Conservation (phyloP, 2,797 vertebrate genomes). For the Dicrostonyx torquatus region DNA sequence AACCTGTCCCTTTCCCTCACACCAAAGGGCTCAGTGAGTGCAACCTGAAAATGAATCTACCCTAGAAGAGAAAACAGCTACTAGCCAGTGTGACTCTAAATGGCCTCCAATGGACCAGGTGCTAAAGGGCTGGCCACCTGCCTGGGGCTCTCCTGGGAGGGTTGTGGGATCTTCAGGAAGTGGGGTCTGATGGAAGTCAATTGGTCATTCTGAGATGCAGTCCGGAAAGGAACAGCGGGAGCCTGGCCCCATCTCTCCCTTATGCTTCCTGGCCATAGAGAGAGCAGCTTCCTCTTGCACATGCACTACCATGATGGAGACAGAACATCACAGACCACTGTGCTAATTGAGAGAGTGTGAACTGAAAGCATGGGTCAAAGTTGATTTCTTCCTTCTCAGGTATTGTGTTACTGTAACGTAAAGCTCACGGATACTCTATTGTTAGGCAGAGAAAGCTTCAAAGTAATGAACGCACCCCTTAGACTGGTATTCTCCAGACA, state of each 20-base stretch:
- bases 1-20: background rate
- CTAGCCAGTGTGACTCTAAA: background rate
- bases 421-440: background rate
- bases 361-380: background rate
- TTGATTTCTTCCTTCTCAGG: background rate
- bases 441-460: background rate
- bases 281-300: background rate
- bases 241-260: background rate
- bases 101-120: background rate
- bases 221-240: background rate
- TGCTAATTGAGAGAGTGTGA: background rate
- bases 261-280: background rate
- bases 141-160: background rate
- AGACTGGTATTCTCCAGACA: background rate
- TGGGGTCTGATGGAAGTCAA: background rate
- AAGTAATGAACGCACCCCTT: slow-evolving; percentile 12
- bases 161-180: background rate
- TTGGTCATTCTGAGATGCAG: background rate
- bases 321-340: background rate
- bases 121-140: background rate
- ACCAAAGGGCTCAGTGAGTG: background rate
- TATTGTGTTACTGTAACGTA: background rate
- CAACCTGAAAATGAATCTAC: background rate
- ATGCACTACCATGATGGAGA: background rate
- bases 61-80: background rate